Base-by-base conservation (phyloP, 2,113 vertebrate genomes). In the Chunga burmeisteri region DNA sequence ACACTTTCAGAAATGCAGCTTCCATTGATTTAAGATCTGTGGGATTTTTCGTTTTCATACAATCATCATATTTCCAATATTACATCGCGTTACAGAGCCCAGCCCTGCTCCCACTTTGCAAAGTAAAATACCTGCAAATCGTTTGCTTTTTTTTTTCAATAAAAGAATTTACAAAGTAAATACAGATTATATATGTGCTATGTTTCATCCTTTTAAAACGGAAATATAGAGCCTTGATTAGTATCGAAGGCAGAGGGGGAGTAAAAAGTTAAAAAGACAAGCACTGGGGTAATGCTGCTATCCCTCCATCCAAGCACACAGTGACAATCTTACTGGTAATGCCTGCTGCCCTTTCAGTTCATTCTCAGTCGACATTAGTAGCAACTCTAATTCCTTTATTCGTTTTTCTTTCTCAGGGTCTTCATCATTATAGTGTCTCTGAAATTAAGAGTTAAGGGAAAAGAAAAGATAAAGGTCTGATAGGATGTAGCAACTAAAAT, bases 381-480 rank as follows among this genome's bases (percentile, higher is more conserved):
- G 99, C 98, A 99, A 98, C 97, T 99, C 99, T 95, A 99, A 99
- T 98, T 99, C 99, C 97, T 99, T 99, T 98, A 99, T 99, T 98
- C 99, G 98, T 97, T 99, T 99, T 98, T 99, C 99, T 98, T 99
- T 99, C 98, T 99, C 99, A 47, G 99, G 99, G 97, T 99, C 99
- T 98, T 99, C 99, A 97, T 99, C 99, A 92, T 98, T 98, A 99
- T 99, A 99, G 99, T 99, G 99, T 99, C 99, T 99, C 99, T 99
- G 97, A 96, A 98, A 98, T 97, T 95, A 94, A 96, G 97, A 98
- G 97, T 96, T 94, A 96, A 95, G 96, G 91, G 87, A 96, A 96
- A 96, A 77, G 86, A 98, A 94, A 97, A 96, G 81, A 95, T 92
- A 97, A 98, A 95, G 77, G 81, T 96, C 95, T 94, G 81, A 96